Conservation (phyloP, 1,140 invertebrate species). For the Drosophila busckii region DNA sequence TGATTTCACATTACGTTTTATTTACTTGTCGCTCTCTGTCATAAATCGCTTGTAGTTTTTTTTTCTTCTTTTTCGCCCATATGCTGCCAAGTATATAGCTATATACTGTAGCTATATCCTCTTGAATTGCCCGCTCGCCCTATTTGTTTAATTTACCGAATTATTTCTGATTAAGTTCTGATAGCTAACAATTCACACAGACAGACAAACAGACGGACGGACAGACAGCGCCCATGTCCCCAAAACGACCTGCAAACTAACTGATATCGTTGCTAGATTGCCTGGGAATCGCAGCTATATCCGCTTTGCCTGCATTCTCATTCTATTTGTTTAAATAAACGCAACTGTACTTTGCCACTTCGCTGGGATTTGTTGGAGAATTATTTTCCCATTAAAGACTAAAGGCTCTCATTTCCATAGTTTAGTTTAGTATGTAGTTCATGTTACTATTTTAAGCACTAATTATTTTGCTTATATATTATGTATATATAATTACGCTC, state of each 20-base stretch:
- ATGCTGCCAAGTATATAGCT: constrained; percentile 21
- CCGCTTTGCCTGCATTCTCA: background rate
- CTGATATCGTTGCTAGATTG: constrained; percentile 8
- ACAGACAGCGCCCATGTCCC: background rate
- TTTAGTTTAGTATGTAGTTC: no score
- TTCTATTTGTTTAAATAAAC: constrained; percentile 3
- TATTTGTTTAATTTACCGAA: constrained; percentile 69
- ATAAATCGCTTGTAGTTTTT: constrained; percentile 44
- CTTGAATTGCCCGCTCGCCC: constrained; percentile 14
- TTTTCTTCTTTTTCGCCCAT: constrained; percentile 43
- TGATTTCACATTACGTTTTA: constrained; percentile 60
- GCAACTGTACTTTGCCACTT: no score
- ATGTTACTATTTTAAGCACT: no score
- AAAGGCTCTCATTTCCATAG: no score
- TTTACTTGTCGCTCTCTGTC: constrained; percentile 48
- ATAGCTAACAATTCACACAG: constrained; percentile 14
- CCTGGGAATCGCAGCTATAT: constrained; percentile 2
- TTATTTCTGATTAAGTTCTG: constrained; percentile 64
- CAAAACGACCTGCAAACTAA: constrained; percentile 7
- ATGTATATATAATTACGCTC: no score
- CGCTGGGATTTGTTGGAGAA: no score
- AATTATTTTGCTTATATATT: no score
- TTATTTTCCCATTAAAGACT: no score
- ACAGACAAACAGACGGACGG: constrained; percentile 11
- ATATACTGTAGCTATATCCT: constrained; percentile 12